Percentiles rank a stretch among this genome's conserved stretches.
Evolutionary conservation across 2,797 vertebrate species (phyloP).

Genomic region (Coregonus sp.): DNA sequence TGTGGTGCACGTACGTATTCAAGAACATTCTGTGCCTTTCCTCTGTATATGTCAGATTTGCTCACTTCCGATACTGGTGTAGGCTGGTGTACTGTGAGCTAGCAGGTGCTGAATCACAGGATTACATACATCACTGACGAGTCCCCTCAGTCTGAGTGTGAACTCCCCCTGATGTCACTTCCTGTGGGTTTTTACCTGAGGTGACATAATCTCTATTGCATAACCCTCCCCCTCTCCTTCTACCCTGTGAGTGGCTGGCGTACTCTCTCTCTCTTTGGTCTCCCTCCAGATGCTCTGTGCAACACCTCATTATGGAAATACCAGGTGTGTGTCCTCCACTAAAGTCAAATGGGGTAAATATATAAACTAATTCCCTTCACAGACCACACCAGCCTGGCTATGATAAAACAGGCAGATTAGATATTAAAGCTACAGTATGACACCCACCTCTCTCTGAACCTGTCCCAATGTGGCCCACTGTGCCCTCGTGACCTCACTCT

Average conservation of each 20-base stretch:
- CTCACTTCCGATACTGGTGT: not conserved
- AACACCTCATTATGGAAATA: conserved; percentile 55
- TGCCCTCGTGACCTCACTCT: not conserved
- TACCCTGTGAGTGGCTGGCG: conserved; percentile 28
- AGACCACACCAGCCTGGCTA: not conserved
- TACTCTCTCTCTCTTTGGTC: conserved; percentile 33
- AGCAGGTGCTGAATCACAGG: not conserved
- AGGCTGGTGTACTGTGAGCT: not conserved
- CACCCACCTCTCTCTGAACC: not conserved
- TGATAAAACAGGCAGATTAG: not conserved
- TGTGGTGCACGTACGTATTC: conserved; percentile 11
- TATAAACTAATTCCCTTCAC: conserved; percentile 18
- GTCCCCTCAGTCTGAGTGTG: conserved; percentile 45
- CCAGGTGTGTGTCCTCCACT: conserved; percentile 49
- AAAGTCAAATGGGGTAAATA: conserved; percentile 23
- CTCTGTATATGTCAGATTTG: not conserved
- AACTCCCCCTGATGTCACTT: conserved; percentile 57
- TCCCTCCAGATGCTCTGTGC: conserved; percentile 48
- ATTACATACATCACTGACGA: conserved; percentile 55
- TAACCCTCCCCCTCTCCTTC: conserved; percentile 37
- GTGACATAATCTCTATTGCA: conserved; percentile 54
- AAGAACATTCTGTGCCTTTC: not conserved
- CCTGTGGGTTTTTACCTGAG: conserved; percentile 60
- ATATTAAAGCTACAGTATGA: not conserved
- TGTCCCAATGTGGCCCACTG: not conserved